Evolutionary conservation across 2,797 vertebrate species (phyloP).

Genomic region (Cryptoprocta ferox): DNA sequence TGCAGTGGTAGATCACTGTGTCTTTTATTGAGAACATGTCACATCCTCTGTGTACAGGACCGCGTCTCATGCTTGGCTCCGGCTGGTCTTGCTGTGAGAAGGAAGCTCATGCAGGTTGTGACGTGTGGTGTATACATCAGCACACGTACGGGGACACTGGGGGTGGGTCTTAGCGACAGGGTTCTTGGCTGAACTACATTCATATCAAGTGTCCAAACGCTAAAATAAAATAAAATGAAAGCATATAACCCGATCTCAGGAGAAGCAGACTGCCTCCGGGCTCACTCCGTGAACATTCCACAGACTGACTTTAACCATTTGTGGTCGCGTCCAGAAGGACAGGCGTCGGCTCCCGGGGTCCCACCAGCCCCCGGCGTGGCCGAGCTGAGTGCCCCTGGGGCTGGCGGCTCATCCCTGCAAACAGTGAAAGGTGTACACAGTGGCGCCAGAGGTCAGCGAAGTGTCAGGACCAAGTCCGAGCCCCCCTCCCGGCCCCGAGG

Average conservation of each 20-base stretch:
- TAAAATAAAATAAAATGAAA: conserved; percentile 21
- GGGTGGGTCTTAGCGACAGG: not conserved
- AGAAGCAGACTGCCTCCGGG: not conserved
- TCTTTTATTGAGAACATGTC: conserved; percentile 71
- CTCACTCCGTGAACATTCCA: not conserved
- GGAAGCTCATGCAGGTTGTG: conserved; percentile 66
- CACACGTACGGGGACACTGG: conserved; percentile 31
- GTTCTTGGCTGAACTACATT: conserved; percentile 54
- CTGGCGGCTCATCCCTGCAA: not conserved
- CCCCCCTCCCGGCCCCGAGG: fast-evolving
- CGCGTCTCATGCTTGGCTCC: conserved; percentile 63
- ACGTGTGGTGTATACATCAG: conserved; percentile 28
- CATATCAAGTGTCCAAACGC: conserved; percentile 19
- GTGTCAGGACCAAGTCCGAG: fast-evolving
- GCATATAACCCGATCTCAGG: not conserved
- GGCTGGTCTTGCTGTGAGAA: not conserved
- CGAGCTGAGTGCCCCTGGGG: not conserved
- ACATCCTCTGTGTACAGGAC: conserved; percentile 53
- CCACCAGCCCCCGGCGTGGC: not conserved
- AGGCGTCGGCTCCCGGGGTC: fast-evolving
- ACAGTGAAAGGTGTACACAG: not conserved
- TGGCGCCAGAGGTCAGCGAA: not conserved
- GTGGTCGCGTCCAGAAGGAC: not conserved
- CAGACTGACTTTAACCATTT: not conserved
- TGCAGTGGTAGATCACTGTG: not conserved